These are phyloP conservation scores for Diploptera punctata DNA, from an alignment of 2,888 invertebrate genomes.

Conservation along the genomic window DNA sequence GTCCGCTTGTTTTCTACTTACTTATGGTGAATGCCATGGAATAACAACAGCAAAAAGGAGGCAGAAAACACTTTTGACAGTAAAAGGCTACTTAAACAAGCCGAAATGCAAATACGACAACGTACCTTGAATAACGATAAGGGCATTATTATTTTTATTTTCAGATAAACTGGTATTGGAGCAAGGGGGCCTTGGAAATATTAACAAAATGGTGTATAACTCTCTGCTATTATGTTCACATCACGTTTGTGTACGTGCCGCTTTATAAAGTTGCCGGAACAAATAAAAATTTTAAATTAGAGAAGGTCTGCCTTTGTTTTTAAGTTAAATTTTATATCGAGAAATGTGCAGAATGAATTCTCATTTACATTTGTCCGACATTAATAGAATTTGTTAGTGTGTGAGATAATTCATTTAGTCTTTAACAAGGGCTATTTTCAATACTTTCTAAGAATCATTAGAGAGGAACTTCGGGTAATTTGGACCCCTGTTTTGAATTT, in stretches of 20 bases:
- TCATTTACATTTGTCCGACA: no score
- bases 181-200: not conserved
- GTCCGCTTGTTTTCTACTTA: not conserved
- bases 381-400: no score
- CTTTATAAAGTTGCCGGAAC: not conserved
- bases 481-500: no score
- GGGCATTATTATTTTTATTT: not conserved
- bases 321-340: no score
- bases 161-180: not conserved
- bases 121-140: not conserved
- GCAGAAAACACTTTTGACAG: not conserved
- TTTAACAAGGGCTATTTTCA: no score
- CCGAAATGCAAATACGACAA: not conserved
- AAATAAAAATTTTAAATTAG: not conserved
- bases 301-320: not conserved
- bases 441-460: no score
- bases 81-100: slow-evolving; percentile 3
- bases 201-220: not conserved
- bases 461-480: no score
- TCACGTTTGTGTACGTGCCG: not conserved
- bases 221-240: not conserved
- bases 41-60: not conserved
- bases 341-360: no score
- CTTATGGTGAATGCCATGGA: not conserved
- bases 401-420: no score